Percentiles rank a stretch among this genome's conserved stretches.
Evolutionary conservation across 2,888 invertebrate species (phyloP).

Genomic region (Meloe dianella): DNA sequence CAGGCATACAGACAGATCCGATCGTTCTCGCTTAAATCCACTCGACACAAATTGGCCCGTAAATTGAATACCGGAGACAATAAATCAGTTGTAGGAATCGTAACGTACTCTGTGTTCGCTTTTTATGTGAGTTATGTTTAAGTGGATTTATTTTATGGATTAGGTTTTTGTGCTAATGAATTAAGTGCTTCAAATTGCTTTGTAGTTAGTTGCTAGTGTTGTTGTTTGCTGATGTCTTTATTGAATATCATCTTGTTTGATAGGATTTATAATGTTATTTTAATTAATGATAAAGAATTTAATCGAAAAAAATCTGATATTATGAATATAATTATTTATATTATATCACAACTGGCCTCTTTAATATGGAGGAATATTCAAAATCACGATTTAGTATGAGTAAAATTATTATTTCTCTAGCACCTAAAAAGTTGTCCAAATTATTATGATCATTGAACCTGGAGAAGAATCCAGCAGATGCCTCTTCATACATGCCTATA

Average conservation of each 20-base stretch:
- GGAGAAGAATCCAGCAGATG: no score
- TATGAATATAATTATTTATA: neutral
- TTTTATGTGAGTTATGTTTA: constrained; percentile 53
- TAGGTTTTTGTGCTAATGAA: constrained; percentile 57
- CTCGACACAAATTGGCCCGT: constrained; percentile 60
- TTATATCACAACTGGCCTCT: no score
- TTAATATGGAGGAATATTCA: no score
- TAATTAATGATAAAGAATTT: neutral
- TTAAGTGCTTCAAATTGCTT: constrained; percentile 41
- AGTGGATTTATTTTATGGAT: constrained; percentile 58
- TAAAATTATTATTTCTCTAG: no score
- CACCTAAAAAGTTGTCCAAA: no score
- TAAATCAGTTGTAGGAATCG: constrained; percentile 56
- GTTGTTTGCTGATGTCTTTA: neutral
- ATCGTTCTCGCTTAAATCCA: constrained; percentile 57
- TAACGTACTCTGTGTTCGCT: constrained; percentile 51
- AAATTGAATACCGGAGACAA: constrained; percentile 58
- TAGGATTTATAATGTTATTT: neutral
- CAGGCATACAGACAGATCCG: constrained; percentile 39
- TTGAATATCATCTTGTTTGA: neutral
- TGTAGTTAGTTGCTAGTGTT: constrained; percentile 11
- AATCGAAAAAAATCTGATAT: neutral
- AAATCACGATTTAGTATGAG: no score
- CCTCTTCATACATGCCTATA: no score
- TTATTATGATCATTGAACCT: no score